Percentiles rank a stretch among this genome's conserved stretches.
These are phyloP conservation scores for Gymnobelideus leadbeateri DNA, from an alignment of 2,113 vertebrate genomes.

Conservation along the genomic window DNA sequence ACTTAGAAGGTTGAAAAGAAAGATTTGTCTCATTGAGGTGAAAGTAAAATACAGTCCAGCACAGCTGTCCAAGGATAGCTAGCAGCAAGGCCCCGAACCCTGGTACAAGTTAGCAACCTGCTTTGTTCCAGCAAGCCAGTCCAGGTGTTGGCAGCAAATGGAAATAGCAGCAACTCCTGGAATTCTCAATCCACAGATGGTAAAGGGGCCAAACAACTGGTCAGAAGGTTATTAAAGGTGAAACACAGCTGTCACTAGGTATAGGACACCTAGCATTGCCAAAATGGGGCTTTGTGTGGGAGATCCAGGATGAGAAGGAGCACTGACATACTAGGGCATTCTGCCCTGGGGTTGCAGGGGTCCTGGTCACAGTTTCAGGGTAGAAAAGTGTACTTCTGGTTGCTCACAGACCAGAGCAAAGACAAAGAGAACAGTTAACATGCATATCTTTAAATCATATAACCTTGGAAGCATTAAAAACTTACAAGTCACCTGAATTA, in stretches of 20 bases:
- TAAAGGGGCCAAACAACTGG: background rate
- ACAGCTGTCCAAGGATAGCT: background rate
- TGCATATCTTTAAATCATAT: background rate
- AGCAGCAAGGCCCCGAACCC: background rate
- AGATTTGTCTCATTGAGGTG: background rate
- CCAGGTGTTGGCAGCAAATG: too few species aligned
- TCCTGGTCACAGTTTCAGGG: background rate
- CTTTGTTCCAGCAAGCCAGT: background rate
- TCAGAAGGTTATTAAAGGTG: background rate
- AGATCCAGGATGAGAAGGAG: background rate
- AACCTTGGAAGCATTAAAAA: background rate
- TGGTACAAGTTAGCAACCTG: background rate
- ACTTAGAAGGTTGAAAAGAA: background rate
- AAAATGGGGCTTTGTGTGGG: background rate
- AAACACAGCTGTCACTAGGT: background rate
- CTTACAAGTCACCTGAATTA: too few species aligned
- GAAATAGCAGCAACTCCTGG: background rate
- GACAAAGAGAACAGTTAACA: background rate
- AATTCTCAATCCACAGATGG: background rate
- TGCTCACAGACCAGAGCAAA: background rate
- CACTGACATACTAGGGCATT: background rate
- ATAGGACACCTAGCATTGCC: background rate
- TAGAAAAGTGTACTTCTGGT: background rate
- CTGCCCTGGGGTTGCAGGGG: too few species aligned
- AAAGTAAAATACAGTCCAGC: background rate